Conservation (phyloP, 2,113 vertebrate species). For the Nasalis larvatus region DNA sequence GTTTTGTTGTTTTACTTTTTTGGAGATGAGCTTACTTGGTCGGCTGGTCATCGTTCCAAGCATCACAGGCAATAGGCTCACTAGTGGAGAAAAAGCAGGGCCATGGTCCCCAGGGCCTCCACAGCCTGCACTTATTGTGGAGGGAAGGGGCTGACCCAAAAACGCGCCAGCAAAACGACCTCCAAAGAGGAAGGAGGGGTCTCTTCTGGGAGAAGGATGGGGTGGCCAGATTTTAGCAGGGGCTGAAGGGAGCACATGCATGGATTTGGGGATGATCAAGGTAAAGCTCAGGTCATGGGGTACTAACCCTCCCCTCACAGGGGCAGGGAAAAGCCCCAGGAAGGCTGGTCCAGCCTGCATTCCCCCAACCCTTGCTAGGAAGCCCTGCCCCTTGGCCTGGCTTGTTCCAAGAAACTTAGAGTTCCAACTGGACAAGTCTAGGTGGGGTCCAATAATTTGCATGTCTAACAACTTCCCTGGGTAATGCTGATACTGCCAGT, state of each 20-base stretch:
- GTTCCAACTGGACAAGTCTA: not conserved
- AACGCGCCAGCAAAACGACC: rapidly evolving
- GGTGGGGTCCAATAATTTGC: no score
- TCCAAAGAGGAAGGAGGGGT: no score
- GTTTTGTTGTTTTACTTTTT: not conserved
- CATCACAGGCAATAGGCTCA: not conserved
- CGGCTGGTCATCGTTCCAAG: not conserved
- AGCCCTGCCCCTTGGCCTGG: no score
- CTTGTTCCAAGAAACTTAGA: not conserved
- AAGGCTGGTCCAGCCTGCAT: not conserved
- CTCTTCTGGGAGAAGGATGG: not conserved
- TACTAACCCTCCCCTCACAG: not conserved
- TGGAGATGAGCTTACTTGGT: not conserved
- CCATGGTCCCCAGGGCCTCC: not conserved
- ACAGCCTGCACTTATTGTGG: no score
- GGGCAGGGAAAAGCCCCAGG: not conserved
- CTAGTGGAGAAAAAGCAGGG: not conserved
- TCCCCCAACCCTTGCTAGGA: no score
- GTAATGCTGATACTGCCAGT: not conserved
- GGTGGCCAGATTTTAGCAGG: not conserved
- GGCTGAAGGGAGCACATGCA: not conserved
- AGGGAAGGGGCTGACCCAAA: not conserved
- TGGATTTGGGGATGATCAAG: not conserved
- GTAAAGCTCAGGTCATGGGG: not conserved
- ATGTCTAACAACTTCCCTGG: rapidly evolving